Conservation (phyloP, 2,888 invertebrate genomes). For the Agrypnus murinus region DNA sequence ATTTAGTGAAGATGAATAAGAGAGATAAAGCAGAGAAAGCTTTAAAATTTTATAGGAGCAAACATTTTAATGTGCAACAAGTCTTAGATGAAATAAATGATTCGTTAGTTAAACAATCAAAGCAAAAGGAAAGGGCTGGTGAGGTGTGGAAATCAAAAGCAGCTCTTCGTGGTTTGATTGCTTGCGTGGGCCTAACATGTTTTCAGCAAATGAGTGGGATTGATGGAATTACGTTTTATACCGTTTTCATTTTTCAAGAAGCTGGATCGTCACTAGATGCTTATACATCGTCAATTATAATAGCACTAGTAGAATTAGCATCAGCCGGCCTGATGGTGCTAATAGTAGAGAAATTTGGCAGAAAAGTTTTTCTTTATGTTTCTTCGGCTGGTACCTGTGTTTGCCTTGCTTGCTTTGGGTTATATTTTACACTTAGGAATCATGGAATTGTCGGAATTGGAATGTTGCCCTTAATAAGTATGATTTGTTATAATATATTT, state of each 20-base stretch:
- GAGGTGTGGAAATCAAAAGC: conserved; percentile 77
- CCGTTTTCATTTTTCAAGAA: conserved; percentile 80
- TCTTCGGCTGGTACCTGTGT: conserved; percentile 41
- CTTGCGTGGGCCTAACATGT: conserved; percentile 84
- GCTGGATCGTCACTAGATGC: conserved; percentile 79
- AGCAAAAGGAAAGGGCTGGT: conserved; percentile 72
- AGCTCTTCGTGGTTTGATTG: conserved; percentile 80
- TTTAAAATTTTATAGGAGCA: conserved; percentile 81
- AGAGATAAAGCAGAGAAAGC: conserved; percentile 75
- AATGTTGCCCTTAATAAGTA: conserved; percentile 44
- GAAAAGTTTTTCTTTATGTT: conserved; percentile 73
- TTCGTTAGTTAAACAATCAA: conserved; percentile 73
- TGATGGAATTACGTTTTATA: conserved; percentile 87
- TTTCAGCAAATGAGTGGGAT: conserved; percentile 87
- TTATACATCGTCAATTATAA: conserved; percentile 80
- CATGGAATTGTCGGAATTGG: conserved; percentile 36
- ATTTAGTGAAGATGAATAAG: conserved; percentile 75
- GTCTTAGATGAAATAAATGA: conserved; percentile 80
- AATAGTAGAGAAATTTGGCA: conserved; percentile 85
- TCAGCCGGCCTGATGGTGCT: conserved; percentile 79
- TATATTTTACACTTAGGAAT: conserved; percentile 33
- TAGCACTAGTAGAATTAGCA: conserved; percentile 84
- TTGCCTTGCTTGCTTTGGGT: conserved; percentile 23
- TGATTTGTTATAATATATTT: conserved; percentile 47
- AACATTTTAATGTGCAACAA: conserved; percentile 75